Base-by-base conservation (phyloP, 2,113 vertebrate species). In the Rutilus rutilus region DNA sequence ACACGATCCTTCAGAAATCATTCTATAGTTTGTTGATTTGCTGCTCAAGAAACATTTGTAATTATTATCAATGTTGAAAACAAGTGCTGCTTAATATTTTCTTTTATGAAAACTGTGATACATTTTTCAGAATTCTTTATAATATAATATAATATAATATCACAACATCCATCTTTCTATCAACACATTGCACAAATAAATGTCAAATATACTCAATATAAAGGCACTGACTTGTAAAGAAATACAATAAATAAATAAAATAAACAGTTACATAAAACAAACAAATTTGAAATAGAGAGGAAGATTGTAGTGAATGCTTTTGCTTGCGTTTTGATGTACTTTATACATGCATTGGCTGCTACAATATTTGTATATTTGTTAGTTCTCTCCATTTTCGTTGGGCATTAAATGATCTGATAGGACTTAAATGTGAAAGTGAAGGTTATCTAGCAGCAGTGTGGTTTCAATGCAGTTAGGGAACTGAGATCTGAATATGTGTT, bases 401-500 rank as follows among this genome's bases (percentile, higher is more conserved):
- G 27, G 8, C 4, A 39, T 23, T 78, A 62, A 9, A 19, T 19
- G 27, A 36, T 50, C 12, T 21, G 1, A 30, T 52, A 21, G 54
- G 50, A 3, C 39, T 21, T 33, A 81, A 62, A 54, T 71, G 60
- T 62, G 47, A 80, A 81, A 80, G 83, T 11, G 21, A 60, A 39
- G 12, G 15, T 60, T 62, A 59, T 73, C 60, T 76, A 67, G 10
- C 47, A 84, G 60, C 77, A 86, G 52, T 71, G 59, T 52, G n/a
- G 42, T 59, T 78, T 47, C 42, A 83, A n/a, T 86, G 10, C 14
- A 64, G 47, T 84, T 6, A 67, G 71, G 4, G 42, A 25, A 42
- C 77, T 76, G 65, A 78, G 87, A 82, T 67, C 59, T 45, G 62
- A 64, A 84, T 86, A 79, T 87, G 85, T 88, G 81, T 78, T 60